Evolutionary conservation across 2,113 vertebrate genomes (phyloP).

Genomic region (Hyperoodon ampullatus): DNA sequence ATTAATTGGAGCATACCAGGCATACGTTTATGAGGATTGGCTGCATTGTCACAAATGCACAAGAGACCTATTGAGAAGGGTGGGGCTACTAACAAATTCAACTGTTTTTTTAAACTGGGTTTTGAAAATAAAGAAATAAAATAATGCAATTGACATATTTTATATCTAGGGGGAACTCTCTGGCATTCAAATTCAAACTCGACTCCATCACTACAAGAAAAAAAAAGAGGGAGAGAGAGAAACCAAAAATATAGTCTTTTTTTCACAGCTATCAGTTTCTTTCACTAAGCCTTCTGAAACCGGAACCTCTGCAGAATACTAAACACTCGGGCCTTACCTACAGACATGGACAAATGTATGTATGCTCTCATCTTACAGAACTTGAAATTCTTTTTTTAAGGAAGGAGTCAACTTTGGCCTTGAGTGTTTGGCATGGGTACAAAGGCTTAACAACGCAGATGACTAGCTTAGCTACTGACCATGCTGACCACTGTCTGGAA

Average conservation of each 20-base stretch:
- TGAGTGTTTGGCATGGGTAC: slow-evolving; percentile 32
- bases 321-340: neutral
- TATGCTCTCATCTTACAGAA: slow-evolving; percentile 56
- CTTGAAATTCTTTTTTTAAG: slow-evolving; percentile 23
- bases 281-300: slow-evolving; percentile 53
- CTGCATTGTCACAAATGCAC: slow-evolving; percentile 59
- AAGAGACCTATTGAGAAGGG: slow-evolving; percentile 58
- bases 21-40: neutral
- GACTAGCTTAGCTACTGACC: slow-evolving; percentile 86
- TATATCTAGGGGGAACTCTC: slow-evolving; percentile 57
- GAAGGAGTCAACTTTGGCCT: slow-evolving; percentile 49
- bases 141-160: slow-evolving; percentile 55
- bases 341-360: slow-evolving; percentile 68
- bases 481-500: slow-evolving; percentile 90
- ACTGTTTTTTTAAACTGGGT: slow-evolving; percentile 66
- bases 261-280: slow-evolving; percentile 50
- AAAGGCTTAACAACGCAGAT: slow-evolving; percentile 80
- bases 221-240: neutral
- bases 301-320: slow-evolving; percentile 10
- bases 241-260: slow-evolving; percentile 37
- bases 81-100: slow-evolving; percentile 46
- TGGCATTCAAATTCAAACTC: slow-evolving; percentile 52
- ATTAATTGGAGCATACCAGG: neutral
- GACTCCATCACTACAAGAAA: neutral
- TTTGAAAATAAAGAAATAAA: slow-evolving; percentile 65